Evolutionary conservation across 2,888 invertebrate species (phyloP).

Genomic region (Eubasilissa splendida): DNA sequence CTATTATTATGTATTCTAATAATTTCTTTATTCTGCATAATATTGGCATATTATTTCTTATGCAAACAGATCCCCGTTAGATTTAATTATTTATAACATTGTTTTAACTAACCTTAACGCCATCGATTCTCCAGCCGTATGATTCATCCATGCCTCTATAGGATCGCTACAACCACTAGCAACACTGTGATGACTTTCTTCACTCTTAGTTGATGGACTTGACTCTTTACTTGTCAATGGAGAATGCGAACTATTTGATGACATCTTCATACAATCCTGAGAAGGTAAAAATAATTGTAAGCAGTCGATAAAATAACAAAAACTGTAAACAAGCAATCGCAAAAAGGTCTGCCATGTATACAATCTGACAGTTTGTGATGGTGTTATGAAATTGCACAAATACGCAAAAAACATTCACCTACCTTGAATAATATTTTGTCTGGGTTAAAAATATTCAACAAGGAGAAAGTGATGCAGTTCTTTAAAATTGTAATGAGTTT

Average conservation of each 20-base stretch:
- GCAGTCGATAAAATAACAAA: neutral
- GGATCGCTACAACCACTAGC: conserved; percentile 62
- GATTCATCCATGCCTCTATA: conserved; percentile 65
- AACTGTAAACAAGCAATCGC: neutral
- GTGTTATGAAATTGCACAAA: conserved; percentile 8
- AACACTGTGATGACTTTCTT: conserved; percentile 68
- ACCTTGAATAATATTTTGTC: conserved; percentile 6
- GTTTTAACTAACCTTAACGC: conserved; percentile 66
- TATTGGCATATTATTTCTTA: no score
- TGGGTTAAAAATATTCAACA: neutral
- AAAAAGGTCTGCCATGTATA: neutral
- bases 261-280: conserved; percentile 48
- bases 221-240: conserved; percentile 71
- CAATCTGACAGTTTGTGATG: conserved; percentile 12
- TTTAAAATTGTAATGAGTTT: conserved; percentile 24
- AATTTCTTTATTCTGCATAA: no score
- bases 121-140: conserved; percentile 73
- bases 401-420: conserved; percentile 21
- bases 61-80: no score
- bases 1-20: no score
- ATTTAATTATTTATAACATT: neutral
- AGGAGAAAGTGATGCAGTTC: conserved; percentile 11
- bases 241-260: conserved; percentile 60
- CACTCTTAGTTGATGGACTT: conserved; percentile 72
- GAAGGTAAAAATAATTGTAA: neutral